Base-by-base conservation (phyloP, 1,140 invertebrate genomes). In the Hycleus phaleratus region DNA sequence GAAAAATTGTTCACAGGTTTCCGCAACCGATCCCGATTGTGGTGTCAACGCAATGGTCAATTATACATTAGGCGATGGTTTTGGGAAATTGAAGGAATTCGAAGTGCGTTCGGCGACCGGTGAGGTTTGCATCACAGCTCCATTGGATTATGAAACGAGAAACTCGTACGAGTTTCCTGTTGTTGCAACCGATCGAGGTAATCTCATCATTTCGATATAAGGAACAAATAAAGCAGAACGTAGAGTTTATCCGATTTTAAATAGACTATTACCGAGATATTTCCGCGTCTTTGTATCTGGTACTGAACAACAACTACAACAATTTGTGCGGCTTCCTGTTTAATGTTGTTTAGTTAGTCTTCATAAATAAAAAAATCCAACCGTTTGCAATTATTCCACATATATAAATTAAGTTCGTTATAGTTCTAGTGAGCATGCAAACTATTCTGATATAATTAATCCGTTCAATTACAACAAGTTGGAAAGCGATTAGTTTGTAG, bases 1-100 rank as follows among this genome's bases (percentile, higher is more conserved):
- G 18, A 18, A 18, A 18, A 18, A 32, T 32, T 32, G 4, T 32
- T 7, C 2, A 32, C 32, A 95, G 94, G 90, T 97, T 49, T 90
- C 88, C 51, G 95, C 95, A 0, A 91, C 86, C 26, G 95, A 98
- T 77, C 86, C 89, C 2, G 95, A 98, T 76, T 93, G 92, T 67
- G 94, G 94, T 10, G 87, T 95, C 6, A 97, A 97, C 75, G 90
- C 93, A 0, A 86, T 93, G 75, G 89, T 98, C 25, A 93, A 91
- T 75, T 98, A 97, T 77, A 94, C 91, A 0, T 76, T 96, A 44
- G 86, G 86, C 9, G 85, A 90, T 39, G 82, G 81, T 45, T 79
- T 81, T 51, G 79, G 81, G 24, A 82, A 81, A 38, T 74, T 80
- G 39, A 80, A 83, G 4, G 85, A 90, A 65, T 93, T 97, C 71